phyloP scores from a whole-genome alignment of 2,113 vertebrate species.

The Vulpes vulpes region DNA sequence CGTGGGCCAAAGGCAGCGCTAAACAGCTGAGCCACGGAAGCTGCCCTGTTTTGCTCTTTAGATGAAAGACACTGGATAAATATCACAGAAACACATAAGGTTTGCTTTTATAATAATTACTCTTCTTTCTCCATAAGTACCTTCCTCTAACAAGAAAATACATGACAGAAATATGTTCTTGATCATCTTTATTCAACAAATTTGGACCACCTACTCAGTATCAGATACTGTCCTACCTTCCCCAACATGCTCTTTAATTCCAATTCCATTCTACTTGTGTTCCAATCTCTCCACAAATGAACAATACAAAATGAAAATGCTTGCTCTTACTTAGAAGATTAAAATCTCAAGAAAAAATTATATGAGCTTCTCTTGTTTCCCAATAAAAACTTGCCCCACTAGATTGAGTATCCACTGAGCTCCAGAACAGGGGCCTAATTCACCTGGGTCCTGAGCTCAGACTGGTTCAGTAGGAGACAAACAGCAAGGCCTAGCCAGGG shows the following conservation, averaged over 20 bases:
- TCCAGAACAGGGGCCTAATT: not conserved
- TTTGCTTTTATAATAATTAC: not conserved
- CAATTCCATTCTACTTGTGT: not conserved
- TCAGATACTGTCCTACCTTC: not conserved
- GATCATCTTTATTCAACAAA: conserved; percentile 24
- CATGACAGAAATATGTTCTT: not conserved
- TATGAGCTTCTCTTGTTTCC: not conserved
- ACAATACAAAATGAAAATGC: not conserved
- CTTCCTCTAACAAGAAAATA: not conserved
- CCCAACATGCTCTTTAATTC: not conserved
- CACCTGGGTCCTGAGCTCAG: not conserved
- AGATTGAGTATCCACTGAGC: not conserved
- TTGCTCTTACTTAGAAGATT: not conserved
- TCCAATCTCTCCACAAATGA: conserved; percentile 25
- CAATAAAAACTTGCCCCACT: not conserved
- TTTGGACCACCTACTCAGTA: not conserved
- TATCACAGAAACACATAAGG: not conserved
- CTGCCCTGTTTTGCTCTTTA: not conserved
- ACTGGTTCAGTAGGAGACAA: not conserved
- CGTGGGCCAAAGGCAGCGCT: too few relatives aligned
- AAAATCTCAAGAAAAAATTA: not conserved
- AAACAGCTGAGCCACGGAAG: too few relatives aligned
- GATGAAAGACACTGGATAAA: not conserved
- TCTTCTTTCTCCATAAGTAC: not conserved
- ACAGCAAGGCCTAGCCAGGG: not conserved